Base-by-base conservation (phyloP, 2,888 invertebrate species). In the Ectropis crepuscularia region DNA sequence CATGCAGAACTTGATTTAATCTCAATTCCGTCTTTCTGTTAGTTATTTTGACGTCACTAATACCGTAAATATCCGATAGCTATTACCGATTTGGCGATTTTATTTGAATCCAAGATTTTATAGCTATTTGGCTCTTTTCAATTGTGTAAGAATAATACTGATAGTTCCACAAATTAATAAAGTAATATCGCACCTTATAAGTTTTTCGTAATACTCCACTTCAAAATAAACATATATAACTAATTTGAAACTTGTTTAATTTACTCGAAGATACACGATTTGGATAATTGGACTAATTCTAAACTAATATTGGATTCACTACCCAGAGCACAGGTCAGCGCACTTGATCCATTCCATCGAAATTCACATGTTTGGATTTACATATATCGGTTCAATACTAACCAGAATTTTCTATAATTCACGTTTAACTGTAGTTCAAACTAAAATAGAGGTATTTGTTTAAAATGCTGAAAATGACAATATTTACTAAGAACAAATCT, bases 261-360 rank as follows among this genome's bases (percentile, higher is more conserved):
- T 50, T 39, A 50, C 9, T 39, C 37, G 39, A 12, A 49, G 6
- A 11, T 49, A 39, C 39, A 38, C 39, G 12, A 12, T 50, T 6
- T 39, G 12, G 12, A 5, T 16, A 50, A 45, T 43, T 53, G 37
- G 45, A 53, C 53, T 53, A 53, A 53, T 53, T 43, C 11, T 45
- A 53, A 53, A 53, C 39, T 50, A 39, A 50, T 49, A 45, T 53
- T 45, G 43, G 45, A 53, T 45, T 53, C 53, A 45, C 53, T 11
- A 11, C 16, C 10, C 45, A 28, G 16, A 28, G n/a, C 36, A 36
- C 9, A 53, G 53, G 45, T 43, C 45, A 53, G 45, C 11, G 45
- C 53, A 53, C 53, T 53, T 37, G 0, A 5, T 36, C n/a, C 36
- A 53, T 11, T 43, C 43, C 16, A 28, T 28, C 16, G 16, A 28